Base-by-base conservation (phyloP, 2,113 vertebrate species). In the Raja brachyura region DNA sequence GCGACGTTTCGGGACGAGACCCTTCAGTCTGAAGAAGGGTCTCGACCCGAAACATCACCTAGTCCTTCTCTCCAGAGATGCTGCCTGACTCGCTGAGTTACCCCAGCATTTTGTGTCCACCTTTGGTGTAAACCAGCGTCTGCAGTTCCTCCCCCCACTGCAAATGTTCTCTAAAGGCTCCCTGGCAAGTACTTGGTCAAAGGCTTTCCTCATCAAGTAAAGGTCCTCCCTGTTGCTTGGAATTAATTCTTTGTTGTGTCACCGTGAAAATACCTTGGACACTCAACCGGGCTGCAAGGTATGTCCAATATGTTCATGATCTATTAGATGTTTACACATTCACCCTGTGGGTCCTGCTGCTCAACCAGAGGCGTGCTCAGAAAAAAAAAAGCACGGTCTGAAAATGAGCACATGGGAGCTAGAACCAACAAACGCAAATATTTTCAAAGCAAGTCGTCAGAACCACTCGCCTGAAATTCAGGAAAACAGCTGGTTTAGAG, bases 401-500 rank as follows among this genome's bases (percentile, higher is more conserved):
- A 2, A 31, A n/a, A 25, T 86, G 83, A 86, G 6, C 83, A 61
- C 54, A 31, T 63, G 83, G 59, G 83, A n/a, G 83, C 54, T 86
- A 25, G n/a, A 86, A 86, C 25, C 13, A 86, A 63, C 83, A 59
- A 86, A 86, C 18, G 3, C 39, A 61, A 86, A 86, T 56, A 63
- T 10, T n/a, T 86, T 86, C 83, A 86, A 86, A 86, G 83, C 59
- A n/a, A 28, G 11, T 86, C 83, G 59, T 86, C 28, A 86, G 83
- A 86, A 61, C 16, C 59, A 63, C 31, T 86, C 63, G 56, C 59
- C 83, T 86, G 83, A 61, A 31, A 86, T 86, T 63, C 83, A 86
- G 83, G 48, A 59, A 86, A 86, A 86, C 83, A 86, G 83, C 83
- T 86, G 59, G 56, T 86, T n/a, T 63, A 86, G 22, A 86, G 56